phyloP scores from a whole-genome alignment of 2,113 vertebrate species.

The Vulpes ferrilata region DNA sequence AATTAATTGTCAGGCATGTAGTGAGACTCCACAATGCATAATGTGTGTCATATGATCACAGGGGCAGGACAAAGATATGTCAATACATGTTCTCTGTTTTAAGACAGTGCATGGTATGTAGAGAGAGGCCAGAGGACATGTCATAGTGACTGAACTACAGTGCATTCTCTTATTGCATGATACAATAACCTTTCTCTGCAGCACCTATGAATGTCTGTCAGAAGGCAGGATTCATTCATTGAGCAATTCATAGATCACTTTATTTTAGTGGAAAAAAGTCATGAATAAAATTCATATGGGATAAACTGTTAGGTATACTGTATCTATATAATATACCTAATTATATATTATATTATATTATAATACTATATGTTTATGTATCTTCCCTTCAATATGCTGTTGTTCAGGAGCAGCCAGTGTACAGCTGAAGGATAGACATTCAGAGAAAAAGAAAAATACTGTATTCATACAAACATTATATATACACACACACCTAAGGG shows the following conservation, averaged over 20 bases:
- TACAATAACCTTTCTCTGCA: not conserved
- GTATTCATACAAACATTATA: not conserved
- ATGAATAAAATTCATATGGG: not conserved
- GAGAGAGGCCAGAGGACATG: not conserved
- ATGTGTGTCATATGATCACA: not conserved
- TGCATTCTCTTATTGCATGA: not conserved
- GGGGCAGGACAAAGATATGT: not conserved
- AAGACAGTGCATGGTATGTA: not conserved
- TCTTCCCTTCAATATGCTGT: not conserved
- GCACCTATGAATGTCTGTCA: not conserved
- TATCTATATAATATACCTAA: not conserved
- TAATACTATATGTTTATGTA: not conserved
- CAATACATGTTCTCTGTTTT: not conserved
- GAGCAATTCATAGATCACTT: not conserved
- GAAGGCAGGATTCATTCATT: not conserved
- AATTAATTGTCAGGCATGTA: not conserved
- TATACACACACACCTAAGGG: too few relatives aligned
- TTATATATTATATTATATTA: not conserved
- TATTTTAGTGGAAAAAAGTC: not conserved
- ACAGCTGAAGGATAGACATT: not conserved
- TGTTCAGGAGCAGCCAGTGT: not conserved
- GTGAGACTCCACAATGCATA: not conserved
- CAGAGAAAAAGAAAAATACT: not conserved
- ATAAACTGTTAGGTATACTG: not conserved
- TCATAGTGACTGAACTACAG: not conserved